Evolutionary conservation across 2,797 vertebrate species (phyloP).

Genomic region (Chrysocyon brachyurus): DNA sequence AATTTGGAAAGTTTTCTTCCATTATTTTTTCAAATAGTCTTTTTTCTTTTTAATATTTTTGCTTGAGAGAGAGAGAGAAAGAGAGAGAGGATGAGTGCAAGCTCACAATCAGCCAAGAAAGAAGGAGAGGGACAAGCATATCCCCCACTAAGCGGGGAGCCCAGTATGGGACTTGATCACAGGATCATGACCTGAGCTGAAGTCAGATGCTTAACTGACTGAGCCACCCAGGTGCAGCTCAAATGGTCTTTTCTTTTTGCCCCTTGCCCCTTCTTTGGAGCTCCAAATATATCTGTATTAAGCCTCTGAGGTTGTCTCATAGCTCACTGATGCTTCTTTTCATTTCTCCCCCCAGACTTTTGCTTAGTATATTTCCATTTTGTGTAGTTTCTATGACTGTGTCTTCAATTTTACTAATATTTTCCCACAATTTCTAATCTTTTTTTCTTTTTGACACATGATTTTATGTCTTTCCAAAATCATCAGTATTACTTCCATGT

Average conservation of each 20-base stretch:
- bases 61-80: background rate
- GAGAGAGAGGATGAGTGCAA: background rate
- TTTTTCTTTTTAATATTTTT: background rate
- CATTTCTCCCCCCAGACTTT: background rate
- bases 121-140: background rate
- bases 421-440: slow-evolving; percentile 17
- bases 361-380: background rate
- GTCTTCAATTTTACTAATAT: background rate
- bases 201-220: background rate
- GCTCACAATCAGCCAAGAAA: background rate
- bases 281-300: background rate
- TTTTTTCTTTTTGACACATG: background rate
- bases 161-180: background rate
- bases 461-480: background rate
- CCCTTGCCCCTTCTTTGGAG: background rate
- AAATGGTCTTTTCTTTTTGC: background rate
- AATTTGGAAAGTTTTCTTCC: background rate
- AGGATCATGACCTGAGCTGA: background rate
- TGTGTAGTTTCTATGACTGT: background rate
- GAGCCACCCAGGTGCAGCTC: background rate
- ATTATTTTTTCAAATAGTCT: background rate
- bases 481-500: background rate
- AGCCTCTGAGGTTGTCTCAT: background rate
- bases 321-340: background rate
- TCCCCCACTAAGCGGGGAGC: background rate